Percentiles rank a stretch among this genome's conserved stretches.
Evolutionary conservation across 2,888 invertebrate species (phyloP).

Genomic region (Tridacna gigas): DNA sequence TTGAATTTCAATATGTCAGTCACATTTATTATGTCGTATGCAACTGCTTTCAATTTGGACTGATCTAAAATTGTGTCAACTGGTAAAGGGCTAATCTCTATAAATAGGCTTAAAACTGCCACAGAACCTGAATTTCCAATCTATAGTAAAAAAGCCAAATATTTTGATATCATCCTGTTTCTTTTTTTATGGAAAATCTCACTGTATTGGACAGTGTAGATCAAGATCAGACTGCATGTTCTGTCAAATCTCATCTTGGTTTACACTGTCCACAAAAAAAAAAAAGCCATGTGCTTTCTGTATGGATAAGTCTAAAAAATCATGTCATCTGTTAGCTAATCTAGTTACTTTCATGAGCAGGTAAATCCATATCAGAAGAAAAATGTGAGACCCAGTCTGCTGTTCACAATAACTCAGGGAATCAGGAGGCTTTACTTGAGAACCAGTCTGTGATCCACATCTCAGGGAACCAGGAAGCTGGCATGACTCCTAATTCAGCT

Average conservation of each 20-base stretch:
- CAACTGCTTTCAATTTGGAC: not conserved
- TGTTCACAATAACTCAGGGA: not conserved
- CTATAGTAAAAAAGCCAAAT: not conserved
- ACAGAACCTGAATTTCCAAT: no score
- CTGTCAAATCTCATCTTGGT: no score
- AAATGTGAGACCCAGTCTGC: not conserved
- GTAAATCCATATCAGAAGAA: slow-evolving; percentile 16
- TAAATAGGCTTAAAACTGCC: not conserved
- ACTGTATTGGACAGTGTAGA: no score
- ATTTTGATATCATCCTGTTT: no score
- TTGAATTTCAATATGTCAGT: not conserved
- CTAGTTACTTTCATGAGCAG: not conserved
- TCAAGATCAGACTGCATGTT: no score
- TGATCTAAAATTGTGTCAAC: no score
- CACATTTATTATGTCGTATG: not conserved
- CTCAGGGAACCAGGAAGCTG: not conserved
- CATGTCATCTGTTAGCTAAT: no score
- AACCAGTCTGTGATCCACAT: not conserved
- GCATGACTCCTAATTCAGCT: slow-evolving; percentile 9
- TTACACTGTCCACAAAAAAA: no score
- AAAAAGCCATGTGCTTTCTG: no score
- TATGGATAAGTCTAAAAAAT: no score
- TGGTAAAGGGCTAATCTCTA: not conserved
- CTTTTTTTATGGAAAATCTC: no score
- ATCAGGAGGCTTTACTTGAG: not conserved